phyloP scores from a whole-genome alignment of 1,140 invertebrate species.

The Drosophila funebris region DNA sequence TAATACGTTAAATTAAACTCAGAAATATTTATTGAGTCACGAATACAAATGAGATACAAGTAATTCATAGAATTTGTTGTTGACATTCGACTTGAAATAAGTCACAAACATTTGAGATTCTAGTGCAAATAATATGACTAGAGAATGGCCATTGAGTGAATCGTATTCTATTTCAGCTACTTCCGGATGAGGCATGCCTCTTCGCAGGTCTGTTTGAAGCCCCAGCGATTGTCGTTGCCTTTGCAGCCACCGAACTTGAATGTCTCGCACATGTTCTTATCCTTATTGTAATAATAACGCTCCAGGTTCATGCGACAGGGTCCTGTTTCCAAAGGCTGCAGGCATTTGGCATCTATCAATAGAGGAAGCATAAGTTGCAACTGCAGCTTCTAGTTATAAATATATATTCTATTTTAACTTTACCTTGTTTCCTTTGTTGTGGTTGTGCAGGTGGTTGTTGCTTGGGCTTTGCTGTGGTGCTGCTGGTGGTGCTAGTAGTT shows the following conservation, averaged over 20 bases:
- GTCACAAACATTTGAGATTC: background rate
- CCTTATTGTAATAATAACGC: conserved; percentile 71
- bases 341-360: conserved; percentile 67
- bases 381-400: background rate
- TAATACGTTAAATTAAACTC: background rate
- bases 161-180: conserved; percentile 1
- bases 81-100: background rate
- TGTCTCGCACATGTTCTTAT: conserved; percentile 74
- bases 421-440: conserved; percentile 14
- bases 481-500: conserved; percentile 2
- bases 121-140: background rate
- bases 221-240: conserved; percentile 92
- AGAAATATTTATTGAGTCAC: background rate
- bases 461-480: conserved; percentile 22
- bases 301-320: conserved; percentile 79
- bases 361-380: background rate
- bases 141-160: background rate
- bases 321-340: conserved; percentile 66
- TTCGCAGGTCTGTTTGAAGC: conserved; percentile 87
- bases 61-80: background rate
- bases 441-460: background rate
- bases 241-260: conserved; percentile 93
- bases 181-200: conserved; percentile 85
- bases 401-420: background rate
- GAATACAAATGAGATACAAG: background rate